phyloP scores from a whole-genome alignment of 2,113 vertebrate species.

The Bettongia penicillata region DNA sequence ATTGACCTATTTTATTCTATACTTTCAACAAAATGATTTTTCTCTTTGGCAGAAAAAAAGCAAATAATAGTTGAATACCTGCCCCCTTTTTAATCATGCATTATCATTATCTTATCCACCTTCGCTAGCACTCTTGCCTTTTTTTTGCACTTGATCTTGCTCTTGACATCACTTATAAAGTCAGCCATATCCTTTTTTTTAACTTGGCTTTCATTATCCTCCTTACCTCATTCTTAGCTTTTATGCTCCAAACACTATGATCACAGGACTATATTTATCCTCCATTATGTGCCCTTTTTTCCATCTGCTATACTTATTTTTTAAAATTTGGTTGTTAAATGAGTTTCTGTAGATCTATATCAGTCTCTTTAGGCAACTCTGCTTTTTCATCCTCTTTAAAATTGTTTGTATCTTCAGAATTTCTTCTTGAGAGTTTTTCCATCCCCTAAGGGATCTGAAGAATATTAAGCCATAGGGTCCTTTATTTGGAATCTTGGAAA shows the following conservation, averaged over 20 bases:
- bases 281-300: background rate
- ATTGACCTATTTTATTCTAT: background rate
- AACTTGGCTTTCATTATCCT: background rate
- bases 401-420: background rate
- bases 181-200: background rate
- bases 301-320: background rate
- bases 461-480: background rate
- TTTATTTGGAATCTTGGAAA: background rate
- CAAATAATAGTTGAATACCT: background rate
- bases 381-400: background rate
- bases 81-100: background rate
- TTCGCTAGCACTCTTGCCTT: background rate
- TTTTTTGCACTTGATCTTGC: background rate
- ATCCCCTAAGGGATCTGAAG: background rate
- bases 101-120: background rate
- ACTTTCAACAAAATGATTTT: background rate
- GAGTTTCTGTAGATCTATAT: background rate
- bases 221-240: background rate
- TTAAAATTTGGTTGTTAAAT: background rate
- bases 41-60: background rate
- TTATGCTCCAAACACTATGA: background rate
- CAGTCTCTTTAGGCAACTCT: background rate
- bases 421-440: background rate
- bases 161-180: background rate
- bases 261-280: background rate